phyloP scores from a whole-genome alignment of 2,888 invertebrate species.

The Apamea crenata region DNA sequence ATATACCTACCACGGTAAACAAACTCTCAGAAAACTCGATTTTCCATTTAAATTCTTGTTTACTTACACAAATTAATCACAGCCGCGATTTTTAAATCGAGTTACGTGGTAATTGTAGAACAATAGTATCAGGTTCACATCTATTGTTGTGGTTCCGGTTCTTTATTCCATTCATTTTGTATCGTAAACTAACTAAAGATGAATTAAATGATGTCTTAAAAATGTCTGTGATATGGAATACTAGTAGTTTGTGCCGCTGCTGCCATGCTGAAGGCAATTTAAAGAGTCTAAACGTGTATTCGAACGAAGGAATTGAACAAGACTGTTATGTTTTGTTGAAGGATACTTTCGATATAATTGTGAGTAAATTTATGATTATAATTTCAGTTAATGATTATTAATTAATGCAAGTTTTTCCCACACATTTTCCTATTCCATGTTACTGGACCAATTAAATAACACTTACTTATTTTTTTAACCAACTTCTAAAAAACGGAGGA shows the following conservation, averaged over 20 bases:
- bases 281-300: conserved; percentile 69
- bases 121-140: conserved; percentile 27
- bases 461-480: not conserved
- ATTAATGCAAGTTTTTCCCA: not conserved
- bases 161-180: conserved; percentile 11
- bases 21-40: conserved; percentile 32
- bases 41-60: not conserved
- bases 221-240: conserved; percentile 72
- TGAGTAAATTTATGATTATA: conserved; percentile 60
- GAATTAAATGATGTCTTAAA: conserved; percentile 49
- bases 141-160: conserved; percentile 46
- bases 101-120: conserved; percentile 26
- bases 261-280: conserved; percentile 78
- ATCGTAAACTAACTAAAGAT: conserved; percentile 32
- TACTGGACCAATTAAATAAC: not conserved
- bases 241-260: conserved; percentile 79
- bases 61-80: not conserved
- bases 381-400: not conserved
- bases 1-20: conserved; percentile 17
- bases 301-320: conserved; percentile 69
- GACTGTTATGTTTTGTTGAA: conserved; percentile 74
- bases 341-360: conserved; percentile 77
- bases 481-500: too few relatives aligned
- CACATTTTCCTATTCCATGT: not conserved
- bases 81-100: conserved; percentile 19